These are phyloP conservation scores for Gallirallus australis DNA, from an alignment of 2,797 vertebrate species.

Conservation along the genomic window DNA sequence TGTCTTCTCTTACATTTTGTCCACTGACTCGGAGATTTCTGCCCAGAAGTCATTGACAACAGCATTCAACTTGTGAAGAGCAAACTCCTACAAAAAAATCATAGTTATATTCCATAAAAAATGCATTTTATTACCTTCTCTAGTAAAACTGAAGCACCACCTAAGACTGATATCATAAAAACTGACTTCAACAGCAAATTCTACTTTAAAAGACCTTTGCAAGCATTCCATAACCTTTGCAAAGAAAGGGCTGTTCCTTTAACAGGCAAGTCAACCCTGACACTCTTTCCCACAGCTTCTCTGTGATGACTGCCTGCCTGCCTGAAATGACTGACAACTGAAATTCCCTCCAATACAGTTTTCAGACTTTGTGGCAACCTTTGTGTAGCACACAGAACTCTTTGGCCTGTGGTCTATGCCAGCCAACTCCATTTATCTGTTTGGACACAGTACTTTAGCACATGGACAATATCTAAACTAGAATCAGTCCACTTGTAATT, in stretches of 20 bases:
- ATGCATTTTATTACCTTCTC: not conserved
- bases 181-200: not conserved
- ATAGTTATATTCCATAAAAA: conserved; percentile 1
- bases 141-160: not conserved
- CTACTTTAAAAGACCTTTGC: not conserved
- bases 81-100: conserved; percentile 90
- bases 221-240: not conserved
- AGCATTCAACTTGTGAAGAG: conserved; percentile 94
- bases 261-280: not conserved
- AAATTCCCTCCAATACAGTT: not conserved
- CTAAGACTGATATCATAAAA: not conserved
- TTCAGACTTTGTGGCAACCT: not conserved
- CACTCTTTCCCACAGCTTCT: not conserved
- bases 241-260: not conserved
- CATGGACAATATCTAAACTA: not conserved
- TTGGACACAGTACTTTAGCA: not conserved
- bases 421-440: not conserved
- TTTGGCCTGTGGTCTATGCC: not conserved
- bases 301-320: not conserved
- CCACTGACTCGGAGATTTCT: conserved; percentile 99
- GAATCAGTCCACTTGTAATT: not conserved
- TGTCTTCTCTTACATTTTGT: conserved; percentile 93
- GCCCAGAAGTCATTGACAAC: conserved; percentile 99
- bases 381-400: not conserved
- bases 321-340: not conserved